phyloP scores from a whole-genome alignment of 2,113 vertebrate species.

The Myiozetetes cayanensis region DNA sequence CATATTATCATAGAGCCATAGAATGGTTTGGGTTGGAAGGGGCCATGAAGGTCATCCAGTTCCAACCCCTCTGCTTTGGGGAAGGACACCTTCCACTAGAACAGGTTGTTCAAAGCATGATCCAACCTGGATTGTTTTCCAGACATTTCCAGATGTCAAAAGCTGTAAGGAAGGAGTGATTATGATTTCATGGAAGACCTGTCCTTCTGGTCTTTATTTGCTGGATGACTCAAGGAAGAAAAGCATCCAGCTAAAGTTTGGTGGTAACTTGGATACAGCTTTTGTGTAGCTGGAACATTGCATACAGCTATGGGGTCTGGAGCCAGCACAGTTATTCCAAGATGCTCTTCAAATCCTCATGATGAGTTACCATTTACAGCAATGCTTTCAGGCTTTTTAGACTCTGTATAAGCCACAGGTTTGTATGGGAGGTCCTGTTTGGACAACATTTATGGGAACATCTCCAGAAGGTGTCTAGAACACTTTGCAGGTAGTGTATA shows the following conservation, averaged over 20 bases:
- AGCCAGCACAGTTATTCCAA: background rate
- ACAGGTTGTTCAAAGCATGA: background rate
- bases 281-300: background rate
- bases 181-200: background rate
- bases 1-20: background rate
- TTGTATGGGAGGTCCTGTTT: background rate
- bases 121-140: background rate
- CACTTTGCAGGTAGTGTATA: background rate
- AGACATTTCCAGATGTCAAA: background rate
- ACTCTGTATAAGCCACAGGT: background rate
- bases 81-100: background rate
- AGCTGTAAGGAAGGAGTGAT: background rate
- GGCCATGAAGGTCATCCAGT: background rate
- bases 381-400: background rate
- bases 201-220: background rate
- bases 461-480: background rate
- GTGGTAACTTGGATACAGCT: background rate
- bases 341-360: background rate
- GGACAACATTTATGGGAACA: background rate
- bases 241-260: background rate
- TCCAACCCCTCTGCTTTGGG: background rate
- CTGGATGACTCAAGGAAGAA: background rate
- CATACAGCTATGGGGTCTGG: background rate
- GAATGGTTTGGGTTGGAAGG: background rate
- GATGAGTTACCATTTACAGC: rapidly evolving